Percentiles rank a stretch among this genome's conserved stretches.
Evolutionary conservation across 2,113 vertebrate genomes (phyloP).

Genomic region (Xiphorhynchus elegans): DNA sequence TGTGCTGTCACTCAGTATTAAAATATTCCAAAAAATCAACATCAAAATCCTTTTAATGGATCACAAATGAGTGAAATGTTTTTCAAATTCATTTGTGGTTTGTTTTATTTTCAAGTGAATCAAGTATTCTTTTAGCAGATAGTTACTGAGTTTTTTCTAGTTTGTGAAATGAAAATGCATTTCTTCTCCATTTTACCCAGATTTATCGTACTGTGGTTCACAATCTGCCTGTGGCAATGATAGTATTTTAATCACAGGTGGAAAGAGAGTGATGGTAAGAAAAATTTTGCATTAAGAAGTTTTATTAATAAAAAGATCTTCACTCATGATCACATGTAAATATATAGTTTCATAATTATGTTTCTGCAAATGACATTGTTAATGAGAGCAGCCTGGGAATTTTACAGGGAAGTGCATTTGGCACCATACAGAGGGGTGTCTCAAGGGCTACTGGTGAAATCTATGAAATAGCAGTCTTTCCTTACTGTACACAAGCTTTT

Average conservation of each 20-base stretch:
- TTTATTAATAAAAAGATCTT: background rate
- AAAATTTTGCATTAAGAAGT: background rate
- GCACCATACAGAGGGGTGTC: background rate
- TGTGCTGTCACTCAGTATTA: background rate
- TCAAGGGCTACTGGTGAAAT: background rate
- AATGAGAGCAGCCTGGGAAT: background rate
- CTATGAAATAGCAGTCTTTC: background rate
- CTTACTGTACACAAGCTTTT: background rate
- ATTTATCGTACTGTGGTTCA: background rate
- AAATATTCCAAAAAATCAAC: background rate
- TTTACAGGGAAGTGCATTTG: accelerated
- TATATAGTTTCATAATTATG: background rate
- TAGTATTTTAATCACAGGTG: background rate
- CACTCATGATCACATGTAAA: background rate
- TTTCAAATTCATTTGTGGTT: background rate
- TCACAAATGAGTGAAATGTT: background rate
- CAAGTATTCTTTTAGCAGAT: background rate
- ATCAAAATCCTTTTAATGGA: background rate
- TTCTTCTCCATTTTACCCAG: background rate
- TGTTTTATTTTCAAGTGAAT: background rate
- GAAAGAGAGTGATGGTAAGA: background rate
- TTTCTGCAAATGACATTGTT: background rate
- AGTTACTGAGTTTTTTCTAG: background rate
- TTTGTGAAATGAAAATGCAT: background rate
- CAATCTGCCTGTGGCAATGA: background rate